These are phyloP conservation scores for Magallana ariakensis DNA, from an alignment of 1,140 invertebrate genomes.

Conservation along the genomic window DNA sequence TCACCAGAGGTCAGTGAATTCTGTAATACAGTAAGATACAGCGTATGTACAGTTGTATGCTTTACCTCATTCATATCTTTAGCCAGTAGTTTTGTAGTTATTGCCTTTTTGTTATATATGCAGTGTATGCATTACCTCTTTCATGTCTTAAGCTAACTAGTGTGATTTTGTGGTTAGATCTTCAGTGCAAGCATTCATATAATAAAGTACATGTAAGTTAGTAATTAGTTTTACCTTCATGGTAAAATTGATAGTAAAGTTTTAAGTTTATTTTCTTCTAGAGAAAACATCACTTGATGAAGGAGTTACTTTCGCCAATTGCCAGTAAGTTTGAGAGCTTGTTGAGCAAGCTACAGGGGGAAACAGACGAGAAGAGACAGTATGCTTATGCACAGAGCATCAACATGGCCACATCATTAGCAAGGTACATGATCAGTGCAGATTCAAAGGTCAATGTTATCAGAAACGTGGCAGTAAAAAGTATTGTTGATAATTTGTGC, in stretches of 20 bases:
- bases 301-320: conserved; percentile 79
- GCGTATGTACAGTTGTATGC: not conserved
- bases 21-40: not conserved
- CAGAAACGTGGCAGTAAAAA: too few species aligned
- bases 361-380: conserved; percentile 76
- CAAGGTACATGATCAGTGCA: conserved; percentile 72
- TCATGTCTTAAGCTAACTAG: too few species aligned
- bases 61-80: not conserved
- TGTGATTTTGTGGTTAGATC: too few species aligned
- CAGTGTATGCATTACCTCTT: too few species aligned
- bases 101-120: not conserved
- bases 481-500: too few species aligned
- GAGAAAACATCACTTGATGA: conserved; percentile 80
- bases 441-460: too few species aligned
- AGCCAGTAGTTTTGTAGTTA: not conserved
- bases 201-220: too few species aligned
- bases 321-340: conserved; percentile 79
- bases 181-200: too few species aligned
- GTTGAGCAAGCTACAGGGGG: conserved; percentile 73
- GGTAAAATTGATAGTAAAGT: too few species aligned
- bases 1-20: conserved; percentile 76
- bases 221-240: too few species aligned
- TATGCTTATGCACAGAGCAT: conserved; percentile 79
- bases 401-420: conserved; percentile 82
- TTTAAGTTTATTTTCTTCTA: conserved; percentile 59